Percentiles rank a stretch among this genome's conserved stretches.
Evolutionary conservation across 2,797 vertebrate species (phyloP).

Genomic region (Rhincodon typus): DNA sequence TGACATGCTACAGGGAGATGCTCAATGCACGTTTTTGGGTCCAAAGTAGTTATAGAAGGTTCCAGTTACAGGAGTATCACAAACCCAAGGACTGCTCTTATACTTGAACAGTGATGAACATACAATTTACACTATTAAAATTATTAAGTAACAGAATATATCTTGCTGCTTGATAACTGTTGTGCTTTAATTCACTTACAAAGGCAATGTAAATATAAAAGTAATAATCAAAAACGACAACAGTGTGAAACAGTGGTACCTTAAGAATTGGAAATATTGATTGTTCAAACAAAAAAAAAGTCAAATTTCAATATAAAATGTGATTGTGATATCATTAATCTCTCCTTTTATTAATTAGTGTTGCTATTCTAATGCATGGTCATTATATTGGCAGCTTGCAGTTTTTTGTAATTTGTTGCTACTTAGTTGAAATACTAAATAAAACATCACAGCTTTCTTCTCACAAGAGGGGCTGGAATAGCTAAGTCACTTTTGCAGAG

Average conservation of each 20-base stretch:
- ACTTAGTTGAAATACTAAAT: neutral
- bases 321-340: neutral
- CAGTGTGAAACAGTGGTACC: neutral
- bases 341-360: neutral
- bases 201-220: neutral
- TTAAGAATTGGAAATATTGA: neutral
- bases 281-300: neutral
- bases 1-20: too few species aligned
- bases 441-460: neutral
- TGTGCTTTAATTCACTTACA: too few species aligned
- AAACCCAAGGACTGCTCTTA: too few species aligned
- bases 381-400: neutral
- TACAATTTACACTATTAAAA: neutral
- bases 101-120: neutral
- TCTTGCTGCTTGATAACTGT: neutral
- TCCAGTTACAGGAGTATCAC: neutral
- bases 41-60: neutral
- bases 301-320: neutral
- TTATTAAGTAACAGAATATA: too few species aligned
- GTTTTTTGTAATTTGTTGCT: neutral
- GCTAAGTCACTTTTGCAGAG: too few species aligned
- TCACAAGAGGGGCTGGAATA: too few species aligned
- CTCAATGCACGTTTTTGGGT: neutral
- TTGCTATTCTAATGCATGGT: neutral
- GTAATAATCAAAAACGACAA: neutral